Percentiles rank a stretch among this genome's conserved stretches.
Conservation (phyloP, 2,888 invertebrate species). For the Chorisops tibialis region DNA sequence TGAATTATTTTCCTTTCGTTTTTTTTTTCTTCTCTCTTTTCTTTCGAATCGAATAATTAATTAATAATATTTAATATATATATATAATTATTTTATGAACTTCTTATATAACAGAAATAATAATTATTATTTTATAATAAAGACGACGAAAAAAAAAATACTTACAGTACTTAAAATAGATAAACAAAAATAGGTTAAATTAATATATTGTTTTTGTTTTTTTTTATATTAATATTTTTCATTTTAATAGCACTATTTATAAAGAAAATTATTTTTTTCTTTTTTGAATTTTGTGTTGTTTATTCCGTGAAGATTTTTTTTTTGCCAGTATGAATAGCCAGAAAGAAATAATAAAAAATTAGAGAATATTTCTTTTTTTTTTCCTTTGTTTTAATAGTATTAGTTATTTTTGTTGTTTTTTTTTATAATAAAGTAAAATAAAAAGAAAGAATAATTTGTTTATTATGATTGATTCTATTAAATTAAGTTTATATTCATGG, state of each 20-base stretch:
- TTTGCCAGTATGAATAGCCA: not conserved
- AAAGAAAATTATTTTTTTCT: no score
- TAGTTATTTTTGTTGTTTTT: no score
- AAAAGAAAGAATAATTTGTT: no score
- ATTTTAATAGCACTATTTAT: no score
- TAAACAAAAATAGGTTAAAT: slow-evolving; percentile 1
- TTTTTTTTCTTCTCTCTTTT: not conserved
- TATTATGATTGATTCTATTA: no score
- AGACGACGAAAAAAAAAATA: slow-evolving; percentile 16
- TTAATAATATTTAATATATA: not conserved
- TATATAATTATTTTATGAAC: not conserved
- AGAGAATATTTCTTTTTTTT: no score
- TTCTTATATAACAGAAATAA: slow-evolving; percentile 4
- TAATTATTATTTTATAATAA: slow-evolving; percentile 15
- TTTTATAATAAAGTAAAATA: no score
- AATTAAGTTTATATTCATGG: slow-evolving; percentile 16
- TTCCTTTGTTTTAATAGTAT: no score
- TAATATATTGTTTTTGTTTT: not conserved
- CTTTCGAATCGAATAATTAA: not conserved
- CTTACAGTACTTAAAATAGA: slow-evolving; percentile 3
- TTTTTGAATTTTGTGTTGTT: no score
- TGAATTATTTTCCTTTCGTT: not conserved
- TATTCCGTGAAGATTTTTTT: not conserved
- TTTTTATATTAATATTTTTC: not conserved
- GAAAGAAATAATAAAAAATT: no score